Conservation (phyloP, 2,113 vertebrate genomes). For the Pterocles burchelli region DNA sequence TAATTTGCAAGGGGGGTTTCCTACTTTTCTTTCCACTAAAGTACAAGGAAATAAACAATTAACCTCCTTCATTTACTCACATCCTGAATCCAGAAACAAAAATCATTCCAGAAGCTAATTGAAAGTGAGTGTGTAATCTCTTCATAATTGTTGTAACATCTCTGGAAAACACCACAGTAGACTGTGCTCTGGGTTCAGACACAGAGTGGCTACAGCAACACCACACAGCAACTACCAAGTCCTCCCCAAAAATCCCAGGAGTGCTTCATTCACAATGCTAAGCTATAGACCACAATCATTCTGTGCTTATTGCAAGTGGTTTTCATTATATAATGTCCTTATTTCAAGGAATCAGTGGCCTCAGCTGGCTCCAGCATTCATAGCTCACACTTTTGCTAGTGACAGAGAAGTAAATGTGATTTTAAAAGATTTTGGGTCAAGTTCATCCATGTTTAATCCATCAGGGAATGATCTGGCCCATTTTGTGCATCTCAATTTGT, state of each 20-base stretch:
- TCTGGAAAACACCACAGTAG: neutral
- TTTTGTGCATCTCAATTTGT: neutral
- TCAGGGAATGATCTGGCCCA: neutral
- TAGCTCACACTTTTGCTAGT: neutral
- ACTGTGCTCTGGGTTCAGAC: neutral
- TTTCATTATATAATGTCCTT: neutral
- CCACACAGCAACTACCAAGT: neutral
- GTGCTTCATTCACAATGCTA: neutral
- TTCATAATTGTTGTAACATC: neutral
- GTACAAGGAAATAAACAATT: neutral
- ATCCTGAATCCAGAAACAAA: neutral
- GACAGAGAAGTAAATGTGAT: neutral
- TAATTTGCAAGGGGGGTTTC: neutral
- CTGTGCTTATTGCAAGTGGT: neutral
- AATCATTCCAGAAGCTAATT: neutral
- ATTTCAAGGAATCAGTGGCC: neutral
- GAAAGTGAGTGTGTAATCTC: neutral
- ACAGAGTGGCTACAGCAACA: neutral
- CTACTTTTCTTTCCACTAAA: neutral
- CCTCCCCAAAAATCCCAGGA: neutral
- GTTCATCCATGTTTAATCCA: neutral
- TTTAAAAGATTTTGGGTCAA: constrained; percentile 15
- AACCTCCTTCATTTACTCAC: neutral
- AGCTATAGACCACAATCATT: neutral
- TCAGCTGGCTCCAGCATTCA: neutral